Percentiles rank a stretch among this genome's conserved stretches.
phyloP scores from a whole-genome alignment of 2,888 invertebrate genomes.

The Hydroisotoma schaefferi region DNA sequence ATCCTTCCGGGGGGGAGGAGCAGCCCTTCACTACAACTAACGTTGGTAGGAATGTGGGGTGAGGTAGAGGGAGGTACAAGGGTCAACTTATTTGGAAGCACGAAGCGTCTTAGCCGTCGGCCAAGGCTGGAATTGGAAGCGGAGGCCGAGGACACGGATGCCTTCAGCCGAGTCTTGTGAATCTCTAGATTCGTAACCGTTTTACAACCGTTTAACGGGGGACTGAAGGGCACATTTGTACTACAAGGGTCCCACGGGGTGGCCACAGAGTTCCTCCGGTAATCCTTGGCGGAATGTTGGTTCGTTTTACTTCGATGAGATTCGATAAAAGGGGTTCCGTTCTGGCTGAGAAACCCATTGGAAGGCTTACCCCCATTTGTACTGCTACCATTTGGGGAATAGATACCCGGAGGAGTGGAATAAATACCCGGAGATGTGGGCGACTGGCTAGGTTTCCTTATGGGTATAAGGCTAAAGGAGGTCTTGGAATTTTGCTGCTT shows the following conservation, averaged over 20 bases:
- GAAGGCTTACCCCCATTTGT: neutral
- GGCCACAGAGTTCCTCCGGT: constrained; percentile 11
- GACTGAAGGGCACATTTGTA: too few species aligned
- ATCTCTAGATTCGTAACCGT: constrained; percentile 5
- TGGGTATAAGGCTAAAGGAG: constrained; percentile 11
- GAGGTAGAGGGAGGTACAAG: constrained; percentile 8
- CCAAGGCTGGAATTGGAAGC: constrained; percentile 42
- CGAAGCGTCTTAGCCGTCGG: constrained; percentile 42
- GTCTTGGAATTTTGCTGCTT: constrained; percentile 9
- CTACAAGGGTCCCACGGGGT: constrained; percentile 12
- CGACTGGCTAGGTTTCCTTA: constrained; percentile 5
- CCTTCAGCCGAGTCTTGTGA: constrained; percentile 23
- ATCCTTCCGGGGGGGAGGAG: too few species aligned
- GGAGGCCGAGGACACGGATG: constrained; percentile 13
- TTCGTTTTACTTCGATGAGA: neutral
- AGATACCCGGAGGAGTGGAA: neutral
- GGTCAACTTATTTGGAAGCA: constrained; percentile 41
- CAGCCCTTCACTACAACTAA: neutral
- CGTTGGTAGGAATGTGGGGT: neutral
- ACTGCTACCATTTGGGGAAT: neutral
- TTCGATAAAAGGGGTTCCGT: neutral
- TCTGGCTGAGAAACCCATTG: too few species aligned
- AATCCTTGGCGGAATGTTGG: neutral
- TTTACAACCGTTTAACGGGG: neutral
- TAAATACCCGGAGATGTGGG: neutral